Evolutionary conservation across 2,888 invertebrate species (phyloP).

Genomic region (Ormyrus nitidulus): DNA sequence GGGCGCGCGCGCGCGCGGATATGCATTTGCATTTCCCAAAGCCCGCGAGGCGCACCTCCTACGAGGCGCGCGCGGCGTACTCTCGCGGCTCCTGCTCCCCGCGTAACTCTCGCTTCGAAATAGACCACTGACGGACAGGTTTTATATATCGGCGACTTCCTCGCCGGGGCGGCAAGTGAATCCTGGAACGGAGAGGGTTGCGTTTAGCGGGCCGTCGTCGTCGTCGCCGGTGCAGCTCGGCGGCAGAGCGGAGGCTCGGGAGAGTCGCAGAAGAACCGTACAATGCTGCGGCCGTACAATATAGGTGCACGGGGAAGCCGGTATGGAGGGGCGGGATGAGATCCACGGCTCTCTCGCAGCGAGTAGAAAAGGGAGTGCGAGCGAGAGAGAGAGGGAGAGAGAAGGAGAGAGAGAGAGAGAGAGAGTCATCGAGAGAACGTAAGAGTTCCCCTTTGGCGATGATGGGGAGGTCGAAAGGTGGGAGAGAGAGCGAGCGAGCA

Average conservation of each 20-base stretch:
- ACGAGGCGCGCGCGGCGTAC: background rate
- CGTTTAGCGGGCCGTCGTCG: background rate
- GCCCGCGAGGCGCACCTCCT: slow-evolving; percentile 11
- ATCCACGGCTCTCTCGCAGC: slow-evolving; percentile 10
- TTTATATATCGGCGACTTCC: background rate
- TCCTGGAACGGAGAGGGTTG: background rate
- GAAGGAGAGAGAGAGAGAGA: slow-evolving; percentile 44
- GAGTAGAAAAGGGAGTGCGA: slow-evolving; percentile 20
- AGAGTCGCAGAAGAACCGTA: slow-evolving; percentile 38
- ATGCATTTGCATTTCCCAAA: too few relatives aligned
- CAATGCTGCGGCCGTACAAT: slow-evolving; percentile 2
- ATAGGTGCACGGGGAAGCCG: background rate
- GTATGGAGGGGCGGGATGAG: slow-evolving; percentile 28
- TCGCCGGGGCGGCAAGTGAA: background rate
- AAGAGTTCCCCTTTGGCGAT: slow-evolving; percentile 55
- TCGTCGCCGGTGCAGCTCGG: slow-evolving; percentile 3
- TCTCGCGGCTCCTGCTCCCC: slow-evolving; percentile 21
- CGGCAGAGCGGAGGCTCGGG: slow-evolving; percentile 18
- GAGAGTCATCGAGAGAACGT: slow-evolving; percentile 49
- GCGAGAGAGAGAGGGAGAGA: slow-evolving; percentile 11
- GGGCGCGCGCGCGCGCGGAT: background rate
- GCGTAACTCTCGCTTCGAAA: slow-evolving; percentile 39
- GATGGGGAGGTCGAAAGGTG: slow-evolving; percentile 54
- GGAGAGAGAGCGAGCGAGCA: slow-evolving; percentile 32
- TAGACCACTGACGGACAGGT: slow-evolving; percentile 36